Base-by-base conservation (phyloP, 2,113 vertebrate species). In the Spea bombifrons region DNA sequence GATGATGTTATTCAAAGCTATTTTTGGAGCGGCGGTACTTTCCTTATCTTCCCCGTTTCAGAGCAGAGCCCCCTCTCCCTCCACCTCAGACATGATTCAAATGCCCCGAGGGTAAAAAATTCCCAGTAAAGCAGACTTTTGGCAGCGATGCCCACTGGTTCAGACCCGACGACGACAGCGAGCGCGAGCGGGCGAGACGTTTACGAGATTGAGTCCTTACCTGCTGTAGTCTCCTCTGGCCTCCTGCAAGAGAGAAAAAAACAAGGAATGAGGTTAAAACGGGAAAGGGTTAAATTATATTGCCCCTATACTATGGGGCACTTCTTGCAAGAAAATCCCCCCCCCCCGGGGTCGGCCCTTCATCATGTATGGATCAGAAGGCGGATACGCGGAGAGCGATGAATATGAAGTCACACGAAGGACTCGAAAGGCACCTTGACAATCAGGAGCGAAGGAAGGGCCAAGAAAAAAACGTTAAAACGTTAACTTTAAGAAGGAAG, bases 221-320 rank as follows among this genome's bases (percentile, higher is more conserved):
- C 96, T 96, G 86, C 84, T 93, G 85, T 94, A 96, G 90, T 97
- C 94, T 68, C 97, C 96, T 86, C 96, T 96, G 70, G 94, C 92
- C 91, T 99, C 97, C 97, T 99, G 82, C 68, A 93, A 94, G 77
- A 83, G 83, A 30, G 85, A 87, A 85, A 71, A 5, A 44, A 50
- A 87, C 63, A 90, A 45, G n/a, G 49, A 65, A 63, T n/a, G 53
- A 5, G 7, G 6, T 71, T 71, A 71, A 17, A 50, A 49, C 9
- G 3, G 48, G 17, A 52, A 12, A 53, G 50, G 50, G 50, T 53
- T 3, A 7, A 7, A 53, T 53, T 53, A 53, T 12, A 8, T 53
- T 53, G 50, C 50, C 30, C 30, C 10, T 53, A 53, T 12, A 53
- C 7, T 2, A 12, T 7, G 7, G 3, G 10, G 10, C 50, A 53